Base-by-base conservation (phyloP, 2,797 vertebrate genomes). In the Valencia hispanica region DNA sequence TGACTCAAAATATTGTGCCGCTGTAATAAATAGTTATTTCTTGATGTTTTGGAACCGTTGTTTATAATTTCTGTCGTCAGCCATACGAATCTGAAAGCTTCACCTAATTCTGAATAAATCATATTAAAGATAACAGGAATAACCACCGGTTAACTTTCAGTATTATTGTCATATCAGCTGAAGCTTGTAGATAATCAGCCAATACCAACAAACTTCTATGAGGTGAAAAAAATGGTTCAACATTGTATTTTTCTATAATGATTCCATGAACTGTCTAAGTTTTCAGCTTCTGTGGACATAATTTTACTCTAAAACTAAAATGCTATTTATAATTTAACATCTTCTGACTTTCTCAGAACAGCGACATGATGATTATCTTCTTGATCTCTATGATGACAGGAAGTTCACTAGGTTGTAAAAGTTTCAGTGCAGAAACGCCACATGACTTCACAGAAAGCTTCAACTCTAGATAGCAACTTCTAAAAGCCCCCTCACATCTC, bases 331-430 rank as follows among this genome's bases (percentile, higher is more conserved):
- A 39, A 25, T 15, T 4, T 39, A 14, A 25, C 65, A 14, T n/a
- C 39, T 1, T 41, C 14, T 36, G 27, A 43, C 18, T 66, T 25
- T 66, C 63, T 66, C 36, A 0, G 1, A 65, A 65, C 20, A 9
- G 5, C 15, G 9, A 66, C 5, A 1, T 0, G 63, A n/a, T 8
- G 1, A 0, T 66, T 4, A 68, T 53, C 34, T 41, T 53, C 18
- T 20, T 0, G 0, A 68, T 71, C 73, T 32, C 6, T 0, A 0
- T 20, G 45, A 22, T 41, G 22, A 34, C 30, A 79, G 78, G 68
- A 83, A 78, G 76, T 72, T 39, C 4, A n/a, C 10, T 17, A 48
- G 15, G 50, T n/a, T n/a, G n/a, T n/a, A n/a, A n/a, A n/a, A n/a
- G n/a, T n/a, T n/a, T n/a, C n/a, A n/a, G n/a, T n/a, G n/a, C n/a